These are phyloP conservation scores for Microchirus variegatus DNA, from an alignment of 2,797 vertebrate species.

Conservation along the genomic window DNA sequence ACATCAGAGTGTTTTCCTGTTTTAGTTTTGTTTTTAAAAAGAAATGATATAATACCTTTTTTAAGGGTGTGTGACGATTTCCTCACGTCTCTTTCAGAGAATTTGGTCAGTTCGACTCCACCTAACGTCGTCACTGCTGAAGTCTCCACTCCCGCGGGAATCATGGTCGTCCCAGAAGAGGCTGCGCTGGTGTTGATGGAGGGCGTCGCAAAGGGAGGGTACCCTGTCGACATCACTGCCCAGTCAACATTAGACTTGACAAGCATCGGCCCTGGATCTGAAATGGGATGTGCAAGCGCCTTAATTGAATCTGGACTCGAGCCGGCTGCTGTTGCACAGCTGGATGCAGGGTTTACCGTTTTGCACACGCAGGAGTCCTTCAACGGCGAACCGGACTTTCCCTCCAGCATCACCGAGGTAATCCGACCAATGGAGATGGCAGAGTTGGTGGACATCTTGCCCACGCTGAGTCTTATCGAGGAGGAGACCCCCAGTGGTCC, in stretches of 20 bases:
- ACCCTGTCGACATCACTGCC: conserved; percentile 67
- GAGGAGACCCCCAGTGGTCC: conserved; percentile 53
- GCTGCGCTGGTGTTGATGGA: conserved; percentile 34
- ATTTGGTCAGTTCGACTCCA: conserved; percentile 13
- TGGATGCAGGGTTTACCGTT: conserved; percentile 44
- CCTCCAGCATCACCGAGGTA: conserved; percentile 64
- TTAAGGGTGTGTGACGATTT: background rate
- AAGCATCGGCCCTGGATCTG: conserved; percentile 40
- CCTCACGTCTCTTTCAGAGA: conserved; percentile 49
- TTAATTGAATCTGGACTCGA: conserved; percentile 53
- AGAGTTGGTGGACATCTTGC: conserved; percentile 72
- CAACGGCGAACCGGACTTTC: conserved; percentile 28
- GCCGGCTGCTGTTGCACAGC: conserved; percentile 42
- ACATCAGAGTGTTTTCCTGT: no score
- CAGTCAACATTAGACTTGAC: conserved; percentile 56
- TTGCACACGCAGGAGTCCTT: conserved; percentile 39
- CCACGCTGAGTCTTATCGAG: conserved; percentile 67
- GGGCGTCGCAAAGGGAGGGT: conserved; percentile 70
- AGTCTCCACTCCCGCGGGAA: conserved; percentile 33
- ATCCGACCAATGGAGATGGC: conserved; percentile 70
- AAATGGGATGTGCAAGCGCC: conserved; percentile 35
- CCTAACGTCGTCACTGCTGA: conserved; percentile 34
- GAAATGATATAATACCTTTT: background rate
- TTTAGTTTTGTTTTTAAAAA: no score
- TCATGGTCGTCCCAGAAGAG: conserved; percentile 25